Base-by-base conservation (phyloP, 2,113 vertebrate species). In the Sterna hirundo region DNA sequence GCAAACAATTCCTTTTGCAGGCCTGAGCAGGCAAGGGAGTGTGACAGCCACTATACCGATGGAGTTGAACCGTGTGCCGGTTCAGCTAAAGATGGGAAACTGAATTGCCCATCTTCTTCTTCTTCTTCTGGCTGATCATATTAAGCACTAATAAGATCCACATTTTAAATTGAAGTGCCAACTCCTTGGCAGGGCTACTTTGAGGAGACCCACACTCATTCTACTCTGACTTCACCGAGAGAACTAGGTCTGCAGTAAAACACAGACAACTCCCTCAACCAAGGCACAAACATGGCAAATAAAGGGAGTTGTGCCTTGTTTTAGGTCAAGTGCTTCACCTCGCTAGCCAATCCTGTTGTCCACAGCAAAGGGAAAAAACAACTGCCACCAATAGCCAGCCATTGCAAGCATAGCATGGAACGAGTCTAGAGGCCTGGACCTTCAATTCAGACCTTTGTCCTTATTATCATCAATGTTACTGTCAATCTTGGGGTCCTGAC, bases 401-500 rank as follows among this genome's bases (percentile, higher is more conserved):
- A 40, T 1, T 21, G 62, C 0, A 0, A 66, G 62, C 0, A 0
- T 19, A 5, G 4, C 51, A 10, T 8, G 38, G 23, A 69, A 64
- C 19, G 64, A 34, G 9, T 10, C 38, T 44, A 82, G 58, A 44
- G 20, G 5, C 36, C 21, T 62, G 86, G 66, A 3, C 15, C 4
- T 49, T 54, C 69, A 21, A 30, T 76, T 57, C 64, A 72, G 23
- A 62, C 8, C 16, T 83, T 54, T 5, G 3, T 36, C 55, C 29
- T 81, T 44, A 19, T 49, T 36, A 36, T 65, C 40, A 36, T 16
- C 34, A 42, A 3, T 19, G 11, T 12, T 49, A 13, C 13, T 21
- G 21, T 34, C 27, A 72, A 3, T 38, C 47, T 78, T 47, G 44
- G n/a, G 22, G 83, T 44, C 75, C 32, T 51, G 20, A 75, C 8